Evolutionary conservation across 2,888 invertebrate species (phyloP).

Genomic region (Spilosoma lubricipeda): DNA sequence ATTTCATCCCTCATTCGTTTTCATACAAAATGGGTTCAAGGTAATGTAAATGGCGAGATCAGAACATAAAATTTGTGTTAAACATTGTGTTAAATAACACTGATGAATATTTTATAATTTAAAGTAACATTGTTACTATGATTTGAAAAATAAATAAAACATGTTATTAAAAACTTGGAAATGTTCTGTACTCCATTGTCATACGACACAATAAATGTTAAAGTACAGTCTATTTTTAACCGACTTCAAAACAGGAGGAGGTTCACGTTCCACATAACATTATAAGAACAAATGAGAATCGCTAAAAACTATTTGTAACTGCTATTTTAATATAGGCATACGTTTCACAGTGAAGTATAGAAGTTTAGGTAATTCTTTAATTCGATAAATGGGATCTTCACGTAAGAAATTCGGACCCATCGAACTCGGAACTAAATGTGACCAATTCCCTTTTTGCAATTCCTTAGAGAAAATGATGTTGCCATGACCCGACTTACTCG

Average conservation of each 20-base stretch:
- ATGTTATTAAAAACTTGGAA: too few species aligned
- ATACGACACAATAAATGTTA: neutral
- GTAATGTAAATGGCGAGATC: neutral
- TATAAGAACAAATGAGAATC: neutral
- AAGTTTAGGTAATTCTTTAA: neutral
- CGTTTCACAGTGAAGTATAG: neutral
- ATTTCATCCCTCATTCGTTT: neutral
- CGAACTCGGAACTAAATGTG: slow-evolving; percentile 12
- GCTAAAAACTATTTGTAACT: neutral
- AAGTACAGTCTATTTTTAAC: neutral
- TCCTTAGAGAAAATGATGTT: slow-evolving; percentile 38
- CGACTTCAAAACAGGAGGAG: too few species aligned
- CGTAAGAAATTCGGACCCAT: slow-evolving; percentile 1
- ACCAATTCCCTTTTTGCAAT: slow-evolving; percentile 38
- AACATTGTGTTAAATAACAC: neutral
- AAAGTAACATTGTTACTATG: too few species aligned
- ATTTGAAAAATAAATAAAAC: neutral
- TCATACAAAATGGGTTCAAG: neutral
- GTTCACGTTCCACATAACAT: neutral
- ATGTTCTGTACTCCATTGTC: too few species aligned
- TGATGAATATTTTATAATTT: too few species aligned
- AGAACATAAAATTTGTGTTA: neutral
- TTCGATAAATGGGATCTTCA: neutral
- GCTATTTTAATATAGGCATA: neutral
- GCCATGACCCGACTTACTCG: slow-evolving; percentile 22